Evolutionary conservation across 1,140 invertebrate genomes (phyloP).

Genomic region (Pseudobourletiella spinata): DNA sequence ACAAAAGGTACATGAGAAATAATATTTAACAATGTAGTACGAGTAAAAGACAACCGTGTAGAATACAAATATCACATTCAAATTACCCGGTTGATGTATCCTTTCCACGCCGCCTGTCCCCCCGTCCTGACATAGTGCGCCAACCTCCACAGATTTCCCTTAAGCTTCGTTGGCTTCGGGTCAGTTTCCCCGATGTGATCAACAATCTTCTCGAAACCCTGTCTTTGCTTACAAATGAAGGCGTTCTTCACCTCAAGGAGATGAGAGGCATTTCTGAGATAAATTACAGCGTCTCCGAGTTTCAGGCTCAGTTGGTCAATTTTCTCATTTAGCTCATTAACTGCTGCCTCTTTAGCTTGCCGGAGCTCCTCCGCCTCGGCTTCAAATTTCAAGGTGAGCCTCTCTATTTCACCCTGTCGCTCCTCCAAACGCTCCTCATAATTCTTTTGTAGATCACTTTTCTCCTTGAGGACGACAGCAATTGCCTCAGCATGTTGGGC

Average conservation of each 20-base stretch:
- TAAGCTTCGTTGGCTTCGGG: neutral
- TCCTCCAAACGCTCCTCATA: neutral
- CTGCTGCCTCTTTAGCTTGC: neutral
- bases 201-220: conserved; percentile 7
- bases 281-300: neutral
- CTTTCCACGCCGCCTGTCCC: neutral
- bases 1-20: neutral
- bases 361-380: neutral
- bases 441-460: neutral
- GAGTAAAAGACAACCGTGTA: neutral
- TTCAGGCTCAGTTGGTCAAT: neutral
- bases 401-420: neutral
- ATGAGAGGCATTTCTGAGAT: neutral
- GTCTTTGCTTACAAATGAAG: neutral
- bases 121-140: conserved; percentile 6
- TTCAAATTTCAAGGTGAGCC: neutral
- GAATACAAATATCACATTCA: too few species aligned
- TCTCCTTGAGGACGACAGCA: neutral
- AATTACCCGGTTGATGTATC: conserved; percentile 8
- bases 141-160: conserved; percentile 7
- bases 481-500: neutral
- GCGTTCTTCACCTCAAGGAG: conserved; percentile 4
- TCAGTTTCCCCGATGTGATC: neutral
- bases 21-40: neutral
- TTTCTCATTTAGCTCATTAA: conserved; percentile 6